These are phyloP conservation scores for Trissolcus brochymenae DNA, from an alignment of 2,888 invertebrate genomes.

Conservation along the genomic window DNA sequence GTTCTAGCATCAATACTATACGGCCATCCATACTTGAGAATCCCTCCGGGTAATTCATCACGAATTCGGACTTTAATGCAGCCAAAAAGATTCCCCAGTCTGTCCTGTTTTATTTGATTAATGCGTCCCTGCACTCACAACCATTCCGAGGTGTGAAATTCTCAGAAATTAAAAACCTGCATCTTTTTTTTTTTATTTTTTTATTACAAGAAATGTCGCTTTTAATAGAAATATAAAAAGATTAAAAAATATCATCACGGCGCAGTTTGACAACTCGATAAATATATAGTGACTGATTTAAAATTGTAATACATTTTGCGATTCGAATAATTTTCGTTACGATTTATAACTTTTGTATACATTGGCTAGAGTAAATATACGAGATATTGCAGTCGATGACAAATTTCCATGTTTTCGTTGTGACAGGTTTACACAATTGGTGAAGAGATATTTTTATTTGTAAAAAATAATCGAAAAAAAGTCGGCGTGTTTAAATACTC, in stretches of 20 bases:
- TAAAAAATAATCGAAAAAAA: conserved; percentile 16
- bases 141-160: too few relatives aligned
- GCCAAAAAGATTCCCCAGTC: too few relatives aligned
- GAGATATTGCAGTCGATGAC: conserved; percentile 25
- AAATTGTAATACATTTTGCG: too few relatives aligned
- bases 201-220: too few relatives aligned
- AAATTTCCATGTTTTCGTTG: conserved; percentile 25
- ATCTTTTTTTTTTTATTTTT: too few relatives aligned
- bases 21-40: conserved; percentile 5
- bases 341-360: conserved; percentile 23
- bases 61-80: too few relatives aligned
- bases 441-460: conserved; percentile 17
- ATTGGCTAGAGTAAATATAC: conserved; percentile 28
- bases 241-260: too few relatives aligned
- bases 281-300: too few relatives aligned
- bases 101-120: neutral
- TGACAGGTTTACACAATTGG: neutral
- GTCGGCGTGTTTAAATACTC: too few relatives aligned
- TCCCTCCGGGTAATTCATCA: neutral
- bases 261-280: too few relatives aligned
- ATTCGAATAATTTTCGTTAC: conserved; percentile 1
- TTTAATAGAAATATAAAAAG: too few relatives aligned
- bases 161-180: too few relatives aligned
- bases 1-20: conserved; percentile 38
- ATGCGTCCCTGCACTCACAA: neutral